Conservation (phyloP, 2,888 invertebrate species). For the Branchellion lobata region DNA sequence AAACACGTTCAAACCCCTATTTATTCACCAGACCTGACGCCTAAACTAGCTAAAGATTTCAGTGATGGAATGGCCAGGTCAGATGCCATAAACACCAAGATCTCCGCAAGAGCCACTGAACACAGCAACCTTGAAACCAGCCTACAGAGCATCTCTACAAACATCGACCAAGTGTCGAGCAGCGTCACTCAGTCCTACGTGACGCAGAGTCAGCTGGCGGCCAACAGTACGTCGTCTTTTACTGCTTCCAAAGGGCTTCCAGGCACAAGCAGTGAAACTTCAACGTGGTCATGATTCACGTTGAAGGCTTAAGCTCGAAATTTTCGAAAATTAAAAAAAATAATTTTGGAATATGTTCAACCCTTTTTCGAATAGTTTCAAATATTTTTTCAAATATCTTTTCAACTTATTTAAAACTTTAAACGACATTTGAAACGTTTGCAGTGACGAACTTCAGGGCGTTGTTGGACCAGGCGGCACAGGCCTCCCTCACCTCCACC, state of each 20-base stretch:
- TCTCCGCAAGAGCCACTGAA: too few species aligned
- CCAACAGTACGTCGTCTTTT: neutral
- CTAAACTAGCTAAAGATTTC: neutral
- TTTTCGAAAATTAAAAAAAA: too few species aligned
- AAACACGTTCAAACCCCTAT: too few species aligned
- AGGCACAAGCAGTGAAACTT: neutral
- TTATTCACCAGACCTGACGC: neutral
- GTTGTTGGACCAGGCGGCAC: slow-evolving; percentile 17
- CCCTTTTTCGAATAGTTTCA: too few species aligned
- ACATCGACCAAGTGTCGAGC: neutral
- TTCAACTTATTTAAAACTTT: neutral
- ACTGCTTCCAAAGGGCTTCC: neutral
- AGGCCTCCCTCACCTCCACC: slow-evolving; percentile 15
- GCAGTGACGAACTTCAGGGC: slow-evolving; percentile 23
- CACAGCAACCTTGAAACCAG: neutral
- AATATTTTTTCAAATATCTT: neutral
- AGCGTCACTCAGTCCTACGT: neutral
- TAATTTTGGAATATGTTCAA: too few species aligned
- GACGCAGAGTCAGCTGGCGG: neutral
- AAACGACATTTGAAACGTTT: neutral
- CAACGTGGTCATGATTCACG: too few species aligned
- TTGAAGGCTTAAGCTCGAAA: too few species aligned
- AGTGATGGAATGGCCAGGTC: neutral
- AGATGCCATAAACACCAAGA: neutral
- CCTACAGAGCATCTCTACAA: neutral